Conservation (phyloP, 2,797 vertebrate species). For the Melanotaenia boesemani region DNA sequence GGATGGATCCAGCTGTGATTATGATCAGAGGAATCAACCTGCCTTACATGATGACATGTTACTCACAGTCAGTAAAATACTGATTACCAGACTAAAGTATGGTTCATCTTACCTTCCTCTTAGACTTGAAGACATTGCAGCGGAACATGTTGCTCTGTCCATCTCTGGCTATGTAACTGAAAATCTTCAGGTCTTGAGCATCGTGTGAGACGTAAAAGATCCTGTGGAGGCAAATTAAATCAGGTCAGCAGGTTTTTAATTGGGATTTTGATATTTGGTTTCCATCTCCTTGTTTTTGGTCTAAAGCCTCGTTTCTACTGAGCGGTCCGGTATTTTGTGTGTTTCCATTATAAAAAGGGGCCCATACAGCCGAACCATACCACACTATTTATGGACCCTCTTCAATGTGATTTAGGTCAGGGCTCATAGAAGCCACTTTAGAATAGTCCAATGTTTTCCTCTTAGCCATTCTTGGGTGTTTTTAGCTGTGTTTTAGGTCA, state of each 20-base stretch:
- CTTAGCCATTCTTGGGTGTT: no score
- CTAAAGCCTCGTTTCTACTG: no score
- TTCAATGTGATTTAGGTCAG: no score
- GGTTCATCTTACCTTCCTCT: slow-evolving; percentile 90
- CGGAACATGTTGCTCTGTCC: slow-evolving; percentile 94
- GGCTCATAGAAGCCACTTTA: no score
- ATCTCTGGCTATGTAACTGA: slow-evolving; percentile 97
- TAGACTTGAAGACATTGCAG: slow-evolving; percentile 99
- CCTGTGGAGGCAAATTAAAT: slow-evolving; percentile 74
- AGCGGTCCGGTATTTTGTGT: no score
- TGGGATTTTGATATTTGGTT: neutral
- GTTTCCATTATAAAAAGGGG: no score
- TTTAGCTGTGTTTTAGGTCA: no score
- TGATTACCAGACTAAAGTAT: neutral
- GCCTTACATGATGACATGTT: neutral
- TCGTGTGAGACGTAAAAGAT: slow-evolving; percentile 99
- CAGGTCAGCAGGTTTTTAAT: neutral
- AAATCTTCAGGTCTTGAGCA: slow-evolving; percentile 98
- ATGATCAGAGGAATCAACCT: neutral
- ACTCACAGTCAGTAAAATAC: neutral
- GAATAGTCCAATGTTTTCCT: no score
- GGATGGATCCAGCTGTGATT: neutral
- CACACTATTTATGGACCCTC: no score
- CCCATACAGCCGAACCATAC: no score
- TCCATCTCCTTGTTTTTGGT: neutral